Base-by-base conservation (phyloP, 2,797 vertebrate species). In the Pyrocephalus nanus region DNA sequence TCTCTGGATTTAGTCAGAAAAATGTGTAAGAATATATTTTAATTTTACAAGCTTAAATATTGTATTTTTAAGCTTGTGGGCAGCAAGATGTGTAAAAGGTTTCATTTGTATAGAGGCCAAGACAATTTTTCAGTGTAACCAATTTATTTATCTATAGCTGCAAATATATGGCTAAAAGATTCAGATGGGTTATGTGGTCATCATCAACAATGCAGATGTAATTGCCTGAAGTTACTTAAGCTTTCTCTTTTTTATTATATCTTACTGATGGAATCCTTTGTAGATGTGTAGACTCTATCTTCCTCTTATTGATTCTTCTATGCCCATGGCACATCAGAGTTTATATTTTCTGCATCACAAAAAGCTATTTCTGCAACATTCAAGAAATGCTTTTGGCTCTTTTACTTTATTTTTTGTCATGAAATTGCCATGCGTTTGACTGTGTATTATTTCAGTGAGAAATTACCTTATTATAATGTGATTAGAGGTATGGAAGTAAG, bases 141-240 rank as follows among this genome's bases (percentile, higher is more conserved):
- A 32, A 72, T 86, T 71, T 58, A 71, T 91, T 89, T 95, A 78
- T 78, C 70, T 87, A 36, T 60, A 77, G 42, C 71, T 91, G 67
- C 48, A 87, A 79, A 86, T 86, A 30, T 15, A 53, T 43, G 53
- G 32, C 74, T 71, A 30, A 82, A 73, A 67, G 55, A 90, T 66
- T 84, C 2, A 0, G 66, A 79, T 84, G 57, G 60, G 92, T 81
- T 89, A 36, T 73, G 32, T 85, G 29, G 85, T 47, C 48, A 88
- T 96, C 90, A 90, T 93, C 91, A 85, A 69, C 73, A 79, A 21
- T 65, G 53, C 71, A 65, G 90, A 88, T 85, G 64, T 92, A 93
- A 96, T 92, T 90, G 96, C 96, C 96, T 93, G 78, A 83, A 96
- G 95, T 96, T 83, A 95, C 92, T 94, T 84, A 76, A 76, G 95